These are phyloP conservation scores for Aythya baeri DNA, from an alignment of 2,113 vertebrate species.

Conservation along the genomic window DNA sequence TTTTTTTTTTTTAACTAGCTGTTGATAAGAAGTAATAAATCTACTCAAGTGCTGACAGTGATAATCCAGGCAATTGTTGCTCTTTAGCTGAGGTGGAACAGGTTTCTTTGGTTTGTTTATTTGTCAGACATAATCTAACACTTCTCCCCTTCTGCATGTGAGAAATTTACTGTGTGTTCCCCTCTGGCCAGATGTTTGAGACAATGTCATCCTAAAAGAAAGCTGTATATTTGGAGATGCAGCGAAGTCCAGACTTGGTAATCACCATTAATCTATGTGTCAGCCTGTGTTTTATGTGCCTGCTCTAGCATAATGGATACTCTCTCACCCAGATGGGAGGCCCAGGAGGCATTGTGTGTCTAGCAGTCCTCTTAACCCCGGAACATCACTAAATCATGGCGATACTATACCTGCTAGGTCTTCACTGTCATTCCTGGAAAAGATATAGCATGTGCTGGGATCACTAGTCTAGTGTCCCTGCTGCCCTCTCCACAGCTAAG, in stretches of 20 bases:
- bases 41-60: slow-evolving; percentile 39
- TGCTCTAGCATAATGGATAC: slow-evolving; percentile 5
- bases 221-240: slow-evolving; percentile 43
- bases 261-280: slow-evolving; percentile 51
- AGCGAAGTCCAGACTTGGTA: slow-evolving; percentile 14
- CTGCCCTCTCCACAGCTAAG: not conserved
- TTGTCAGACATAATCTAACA: slow-evolving; percentile 41
- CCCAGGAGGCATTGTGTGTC: slow-evolving; percentile 6
- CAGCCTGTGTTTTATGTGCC: slow-evolving; percentile 43
- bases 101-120: slow-evolving; percentile 55
- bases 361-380: not conserved
- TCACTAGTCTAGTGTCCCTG: not conserved
- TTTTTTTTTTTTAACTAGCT: slow-evolving; percentile 54
- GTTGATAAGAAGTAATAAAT: slow-evolving; percentile 59
- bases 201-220: slow-evolving; percentile 34
- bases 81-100: slow-evolving; percentile 29
- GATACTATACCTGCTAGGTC: not conserved
- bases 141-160: not conserved
- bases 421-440: slow-evolving; percentile 15
- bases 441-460: not conserved
- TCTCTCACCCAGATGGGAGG: slow-evolving; percentile 24
- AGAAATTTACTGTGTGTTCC: slow-evolving; percentile 46
- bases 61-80: slow-evolving; percentile 30
- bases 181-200: slow-evolving; percentile 52
- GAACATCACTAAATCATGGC: slow-evolving; percentile 10